A percentile compares a stretch with the other conserved stretches of the same genome.
Evolutionary conservation across 2,797 vertebrate genomes (phyloP).

Genomic region (Pipistrellus kuhlii): DNA sequence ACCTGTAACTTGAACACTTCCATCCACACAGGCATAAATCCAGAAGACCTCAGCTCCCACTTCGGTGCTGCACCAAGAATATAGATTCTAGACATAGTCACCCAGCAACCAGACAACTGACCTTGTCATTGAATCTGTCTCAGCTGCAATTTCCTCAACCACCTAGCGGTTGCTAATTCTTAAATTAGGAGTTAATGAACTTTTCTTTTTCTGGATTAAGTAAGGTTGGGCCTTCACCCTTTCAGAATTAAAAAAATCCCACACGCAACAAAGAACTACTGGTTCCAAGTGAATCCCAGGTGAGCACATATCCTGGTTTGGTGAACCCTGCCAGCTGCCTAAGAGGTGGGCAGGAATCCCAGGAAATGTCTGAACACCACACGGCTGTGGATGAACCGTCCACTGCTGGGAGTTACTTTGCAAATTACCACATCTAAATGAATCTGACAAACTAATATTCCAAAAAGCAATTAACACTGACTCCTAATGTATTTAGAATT

Average conservation of each 20-base stretch:
- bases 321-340: constrained; percentile 17
- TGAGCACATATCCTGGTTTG: constrained; percentile 57
- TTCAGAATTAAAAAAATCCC: constrained; percentile 63
- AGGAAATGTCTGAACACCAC: constrained; percentile 68
- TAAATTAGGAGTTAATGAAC: constrained; percentile 60
- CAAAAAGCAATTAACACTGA: constrained; percentile 71
- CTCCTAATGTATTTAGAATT: constrained; percentile 68
- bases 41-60: neutral
- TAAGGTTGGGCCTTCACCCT: constrained; percentile 51
- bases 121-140: constrained; percentile 38
- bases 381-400: constrained; percentile 57
- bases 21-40: neutral
- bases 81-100: neutral
- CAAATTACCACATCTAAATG: constrained; percentile 73
- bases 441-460: constrained; percentile 74
- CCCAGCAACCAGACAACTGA: constrained; percentile 12
- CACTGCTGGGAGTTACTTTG: constrained; percentile 63
- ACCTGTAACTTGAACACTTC: constrained; percentile 45
- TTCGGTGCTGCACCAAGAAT: neutral
- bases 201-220: constrained; percentile 71
- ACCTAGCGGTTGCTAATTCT: constrained; percentile 14
- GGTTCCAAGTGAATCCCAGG: constrained; percentile 70
- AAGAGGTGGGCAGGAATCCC: constrained; percentile 74
- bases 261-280: constrained; percentile 63
- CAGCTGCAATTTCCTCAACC: neutral